Percentiles rank a stretch among this genome's conserved stretches.
Evolutionary conservation across 2,797 vertebrate genomes (phyloP).

Genomic region (Gallirallus australis): DNA sequence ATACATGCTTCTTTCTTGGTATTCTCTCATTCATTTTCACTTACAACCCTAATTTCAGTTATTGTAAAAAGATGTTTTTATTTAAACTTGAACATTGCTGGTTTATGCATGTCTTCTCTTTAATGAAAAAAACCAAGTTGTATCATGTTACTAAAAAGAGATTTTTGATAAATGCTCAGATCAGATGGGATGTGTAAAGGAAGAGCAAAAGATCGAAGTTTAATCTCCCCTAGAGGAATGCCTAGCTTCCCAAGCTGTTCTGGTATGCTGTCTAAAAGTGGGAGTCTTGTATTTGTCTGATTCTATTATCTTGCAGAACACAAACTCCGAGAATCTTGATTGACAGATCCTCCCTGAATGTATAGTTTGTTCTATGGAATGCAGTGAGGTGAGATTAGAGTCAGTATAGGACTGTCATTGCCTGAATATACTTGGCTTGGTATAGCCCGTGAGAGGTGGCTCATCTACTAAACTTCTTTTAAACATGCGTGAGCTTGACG

Average conservation of each 20-base stretch:
- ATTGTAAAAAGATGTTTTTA: neutral
- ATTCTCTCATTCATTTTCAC: neutral
- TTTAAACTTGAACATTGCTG: neutral
- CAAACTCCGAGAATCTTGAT: neutral
- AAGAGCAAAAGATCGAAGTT: conserved; percentile 54
- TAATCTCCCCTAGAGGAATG: conserved; percentile 55
- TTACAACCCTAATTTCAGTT: neutral
- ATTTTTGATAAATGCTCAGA: conserved; percentile 40
- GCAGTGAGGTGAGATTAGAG: neutral
- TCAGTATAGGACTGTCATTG: neutral
- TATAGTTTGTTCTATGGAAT: neutral
- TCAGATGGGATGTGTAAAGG: conserved; percentile 9
- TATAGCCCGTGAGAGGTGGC: neutral
- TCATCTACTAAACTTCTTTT: neutral
- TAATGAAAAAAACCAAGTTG: neutral
- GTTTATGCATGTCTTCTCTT: neutral
- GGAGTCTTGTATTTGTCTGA: neutral
- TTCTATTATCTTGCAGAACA: neutral
- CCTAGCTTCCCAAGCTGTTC: neutral
- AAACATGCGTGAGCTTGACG: conserved; percentile 25
- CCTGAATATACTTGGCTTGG: neutral
- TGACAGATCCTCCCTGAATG: neutral
- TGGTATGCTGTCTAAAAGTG: conserved; percentile 9
- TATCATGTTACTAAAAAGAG: conserved; percentile 44
- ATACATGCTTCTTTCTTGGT: neutral